phyloP scores from a whole-genome alignment of 2,888 invertebrate genomes.

The Eupithecia centaureata region DNA sequence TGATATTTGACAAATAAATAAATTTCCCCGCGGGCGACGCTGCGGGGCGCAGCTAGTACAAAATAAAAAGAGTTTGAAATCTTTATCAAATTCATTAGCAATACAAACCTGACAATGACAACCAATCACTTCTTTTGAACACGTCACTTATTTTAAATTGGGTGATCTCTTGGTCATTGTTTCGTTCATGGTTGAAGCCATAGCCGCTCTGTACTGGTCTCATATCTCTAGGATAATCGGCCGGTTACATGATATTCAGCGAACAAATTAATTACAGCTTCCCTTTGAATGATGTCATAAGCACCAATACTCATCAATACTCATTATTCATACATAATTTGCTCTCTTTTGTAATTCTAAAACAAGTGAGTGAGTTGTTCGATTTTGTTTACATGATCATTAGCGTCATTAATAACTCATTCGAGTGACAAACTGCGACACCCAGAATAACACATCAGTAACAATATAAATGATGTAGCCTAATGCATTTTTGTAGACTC shows the following conservation, averaged over 20 bases:
- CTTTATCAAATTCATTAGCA: too few species aligned
- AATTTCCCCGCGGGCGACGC: too few species aligned
- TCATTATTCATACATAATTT: constrained; percentile 56
- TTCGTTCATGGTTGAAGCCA: too few species aligned
- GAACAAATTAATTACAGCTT: constrained; percentile 24
- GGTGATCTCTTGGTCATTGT: not conserved
- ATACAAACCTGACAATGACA: too few species aligned
- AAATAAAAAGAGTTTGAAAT: too few species aligned
- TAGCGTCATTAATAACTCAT: constrained; percentile 1
- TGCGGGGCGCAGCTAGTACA: too few species aligned
- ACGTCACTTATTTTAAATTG: not conserved
- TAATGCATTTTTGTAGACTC: not conserved
- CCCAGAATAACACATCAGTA: not conserved
- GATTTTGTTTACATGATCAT: constrained; percentile 25
- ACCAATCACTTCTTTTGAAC: too few species aligned
- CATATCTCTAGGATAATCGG: constrained; percentile 5
- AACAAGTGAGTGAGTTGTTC: constrained; percentile 32
- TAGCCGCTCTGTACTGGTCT: not conserved
- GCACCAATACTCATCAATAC: constrained; percentile 52
- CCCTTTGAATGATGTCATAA: constrained; percentile 50
- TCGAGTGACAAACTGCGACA: not conserved
- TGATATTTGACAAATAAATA: too few species aligned
- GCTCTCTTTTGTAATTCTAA: constrained; percentile 9
- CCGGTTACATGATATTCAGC: constrained; percentile 17
- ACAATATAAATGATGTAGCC: not conserved